Base-by-base conservation (phyloP, 1,140 invertebrate genomes). In the Trypoxylus dichotomus region DNA sequence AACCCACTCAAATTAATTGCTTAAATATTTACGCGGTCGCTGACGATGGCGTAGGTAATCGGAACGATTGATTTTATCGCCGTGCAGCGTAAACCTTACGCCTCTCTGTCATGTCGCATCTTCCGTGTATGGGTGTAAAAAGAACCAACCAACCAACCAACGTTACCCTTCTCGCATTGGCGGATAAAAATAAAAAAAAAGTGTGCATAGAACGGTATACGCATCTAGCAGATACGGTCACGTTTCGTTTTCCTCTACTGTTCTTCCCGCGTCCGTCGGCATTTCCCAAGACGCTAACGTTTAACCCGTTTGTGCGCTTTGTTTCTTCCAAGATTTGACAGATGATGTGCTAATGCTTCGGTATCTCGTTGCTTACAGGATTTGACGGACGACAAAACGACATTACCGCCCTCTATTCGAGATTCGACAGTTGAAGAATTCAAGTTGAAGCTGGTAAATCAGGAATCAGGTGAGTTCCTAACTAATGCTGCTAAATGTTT, bases 391-490 rank as follows among this genome's bases (percentile, higher is more conserved):
- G 78, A 81, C 21, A 79, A 82, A 75, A 54, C 47, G 47, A 24
- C 60, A 21, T 25, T 54, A 54, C 3, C n/a, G 15, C 24, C 60
- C 10, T 77, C 80, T 8, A 43, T 83, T 47, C 76, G 74, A 42
- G 79, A 81, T 25, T 81, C 76, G 68, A 84, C 83, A 10, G 83
- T 84, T 58, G 81, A 84, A 76, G 83, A 84, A 79, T 79, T 84
- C 11, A 84, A 83, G 77, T 80, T 79, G 2, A 84, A 84, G 76
- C 75, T 84, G 77, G 83, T 78, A 76, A 79, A 76, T 74, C 81
- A 81, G 54, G 83, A 83, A 79, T 74, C 80, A 79, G 80, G 83
- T 84, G 80, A 81, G 80, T 79, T 75, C 42, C 29, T n/a, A n/a
- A n/a, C n/a, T n/a, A n/a, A n/a, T n/a, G n/a, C n/a, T n/a, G n/a